phyloP scores from a whole-genome alignment of 2,113 vertebrate genomes.

The Macheiramphus alcinus region DNA sequence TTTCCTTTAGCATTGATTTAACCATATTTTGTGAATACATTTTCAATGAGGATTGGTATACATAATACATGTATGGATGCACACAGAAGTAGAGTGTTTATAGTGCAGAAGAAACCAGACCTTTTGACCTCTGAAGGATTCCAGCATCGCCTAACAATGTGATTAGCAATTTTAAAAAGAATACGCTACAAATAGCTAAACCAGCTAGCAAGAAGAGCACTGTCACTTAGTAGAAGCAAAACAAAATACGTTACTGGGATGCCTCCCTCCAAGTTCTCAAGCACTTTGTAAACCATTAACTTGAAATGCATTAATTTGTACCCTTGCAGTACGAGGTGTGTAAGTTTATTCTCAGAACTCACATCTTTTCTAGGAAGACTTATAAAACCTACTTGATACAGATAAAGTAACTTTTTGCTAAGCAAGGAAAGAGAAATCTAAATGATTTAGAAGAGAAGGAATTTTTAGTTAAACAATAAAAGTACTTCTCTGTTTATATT shows the following conservation, averaged over 20 bases:
- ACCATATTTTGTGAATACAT: background rate
- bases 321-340: background rate
- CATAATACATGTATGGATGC: background rate
- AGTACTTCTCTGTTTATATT: background rate
- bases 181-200: background rate
- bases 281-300: conserved; percentile 45
- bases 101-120: background rate
- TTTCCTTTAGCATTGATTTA: background rate
- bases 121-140: background rate
- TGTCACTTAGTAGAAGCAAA: background rate
- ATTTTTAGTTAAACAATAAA: background rate
- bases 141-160: background rate
- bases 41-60: background rate
- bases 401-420: background rate
- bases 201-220: background rate
- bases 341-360: background rate
- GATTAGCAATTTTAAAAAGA: background rate
- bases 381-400: background rate
- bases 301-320: background rate
- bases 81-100: background rate
- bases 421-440: background rate
- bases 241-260: background rate
- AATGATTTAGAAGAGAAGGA: background rate
- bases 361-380: background rate
- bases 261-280: background rate